These are phyloP conservation scores for Diachasma alloeum DNA, from an alignment of 1,140 invertebrate species.

Conservation along the genomic window DNA sequence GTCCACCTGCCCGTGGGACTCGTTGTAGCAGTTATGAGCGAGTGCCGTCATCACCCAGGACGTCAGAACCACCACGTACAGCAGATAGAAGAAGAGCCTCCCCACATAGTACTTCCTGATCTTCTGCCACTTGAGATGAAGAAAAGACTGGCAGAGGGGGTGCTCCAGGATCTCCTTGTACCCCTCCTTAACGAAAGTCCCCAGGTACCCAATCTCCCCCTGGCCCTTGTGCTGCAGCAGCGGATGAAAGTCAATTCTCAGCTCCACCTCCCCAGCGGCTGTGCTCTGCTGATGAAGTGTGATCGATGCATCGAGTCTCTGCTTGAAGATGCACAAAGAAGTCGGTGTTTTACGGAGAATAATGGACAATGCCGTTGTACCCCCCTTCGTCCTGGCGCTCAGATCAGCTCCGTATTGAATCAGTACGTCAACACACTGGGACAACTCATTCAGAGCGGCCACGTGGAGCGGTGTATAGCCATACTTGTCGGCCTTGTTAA, in stretches of 20 bases:
- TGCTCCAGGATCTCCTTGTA: constrained; percentile 84
- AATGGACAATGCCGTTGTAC: constrained; percentile 81
- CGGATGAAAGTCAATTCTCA: constrained; percentile 82
- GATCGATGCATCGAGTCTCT: constrained; percentile 80
- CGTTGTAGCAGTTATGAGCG: constrained; percentile 82
- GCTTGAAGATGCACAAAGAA: constrained; percentile 78
- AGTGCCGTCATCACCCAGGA: constrained; percentile 79
- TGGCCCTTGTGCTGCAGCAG: constrained; percentile 80
- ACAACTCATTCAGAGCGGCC: constrained; percentile 84
- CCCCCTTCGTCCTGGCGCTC: constrained; percentile 82
- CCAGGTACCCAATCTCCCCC: constrained; percentile 81
- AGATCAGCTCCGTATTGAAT: constrained; percentile 86
- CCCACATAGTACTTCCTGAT: constrained; percentile 88
- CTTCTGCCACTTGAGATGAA: constrained; percentile 88
- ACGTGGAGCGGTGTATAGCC: constrained; percentile 90
- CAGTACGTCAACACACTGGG: constrained; percentile 82
- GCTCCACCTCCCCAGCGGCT: constrained; percentile 79
- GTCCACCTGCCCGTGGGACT: constrained; percentile 53
- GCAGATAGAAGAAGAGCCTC: constrained; percentile 79
- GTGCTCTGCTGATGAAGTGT: constrained; percentile 80
- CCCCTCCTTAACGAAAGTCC: constrained; percentile 83
- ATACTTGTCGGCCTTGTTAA: constrained; percentile 86
- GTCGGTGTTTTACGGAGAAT: constrained; percentile 84
- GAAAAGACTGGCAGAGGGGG: constrained; percentile 83
- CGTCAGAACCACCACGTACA: constrained; percentile 81